These are phyloP conservation scores for Hymenopus coronatus DNA, from an alignment of 2,888 invertebrate species.

Conservation along the genomic window DNA sequence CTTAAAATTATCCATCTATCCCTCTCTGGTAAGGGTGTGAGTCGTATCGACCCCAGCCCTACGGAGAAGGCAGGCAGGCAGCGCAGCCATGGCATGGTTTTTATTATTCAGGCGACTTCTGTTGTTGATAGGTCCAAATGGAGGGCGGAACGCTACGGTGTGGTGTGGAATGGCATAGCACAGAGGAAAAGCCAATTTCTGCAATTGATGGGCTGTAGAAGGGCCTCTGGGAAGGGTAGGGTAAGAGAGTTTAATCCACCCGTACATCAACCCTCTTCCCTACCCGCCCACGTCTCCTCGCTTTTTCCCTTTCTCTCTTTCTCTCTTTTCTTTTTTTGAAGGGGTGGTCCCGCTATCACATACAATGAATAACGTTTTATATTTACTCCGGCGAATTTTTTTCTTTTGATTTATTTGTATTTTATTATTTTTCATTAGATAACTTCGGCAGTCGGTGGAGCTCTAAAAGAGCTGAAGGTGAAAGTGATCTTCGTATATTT, in stretches of 20 bases:
- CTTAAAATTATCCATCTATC: neutral
- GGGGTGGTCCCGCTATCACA: neutral
- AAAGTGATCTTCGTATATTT: neutral
- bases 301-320: neutral
- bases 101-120: constrained; percentile 33
- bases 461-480: neutral
- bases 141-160: constrained; percentile 18
- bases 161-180: constrained; percentile 16
- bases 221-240: constrained; percentile 2
- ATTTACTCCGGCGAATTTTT: neutral
- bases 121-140: constrained; percentile 32
- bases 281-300: constrained; percentile 6
- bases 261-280: constrained; percentile 21
- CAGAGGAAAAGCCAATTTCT: constrained; percentile 33
- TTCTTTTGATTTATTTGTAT: neutral
- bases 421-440: neutral
- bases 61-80: constrained; percentile 22
- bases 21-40: neutral
- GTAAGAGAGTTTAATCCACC: constrained; percentile 26
- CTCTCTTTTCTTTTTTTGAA: neutral
- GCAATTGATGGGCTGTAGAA: constrained; percentile 36
- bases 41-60: constrained; percentile 3
- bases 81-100: constrained; percentile 18
- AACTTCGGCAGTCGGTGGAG: neutral
- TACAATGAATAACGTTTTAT: constrained; percentile 19